Base-by-base conservation (phyloP, 1,140 invertebrate species). In the Manduca sexta region DNA sequence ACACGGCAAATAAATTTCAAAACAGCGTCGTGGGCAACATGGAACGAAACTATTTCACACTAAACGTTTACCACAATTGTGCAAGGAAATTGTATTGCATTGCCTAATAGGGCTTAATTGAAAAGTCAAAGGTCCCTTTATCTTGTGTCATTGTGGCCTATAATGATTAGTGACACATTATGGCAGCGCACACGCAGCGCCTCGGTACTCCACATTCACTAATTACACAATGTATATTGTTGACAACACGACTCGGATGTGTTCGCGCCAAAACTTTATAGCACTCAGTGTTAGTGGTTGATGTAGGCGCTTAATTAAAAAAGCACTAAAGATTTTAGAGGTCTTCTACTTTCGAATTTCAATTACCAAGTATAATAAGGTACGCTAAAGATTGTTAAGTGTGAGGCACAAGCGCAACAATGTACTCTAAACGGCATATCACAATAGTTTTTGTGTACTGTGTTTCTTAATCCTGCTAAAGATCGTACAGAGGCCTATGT, bases 51-150 rank as follows among this genome's bases (percentile, higher is more conserved):
- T 49, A 49, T 49, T 49, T 54, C 46, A 54, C 46, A 54, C 34
- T 35, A 26, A 51, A 12, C 41, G 30, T 45, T 53, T 58, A 49
- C 45, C 37, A 42, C 46, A 34, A 46, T 60, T 60, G 52, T 52
- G 52, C 46, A 60, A 60, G 39, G 33, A 46, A 56, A 55, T 45
- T 52, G 41, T 60, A 55, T 51, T 51, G 45, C 49, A 41, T 60
- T 52, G 48, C 58, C 41, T 59, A 56, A 63, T 63, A 59, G 48
- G 49, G 53, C 52, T 53, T 63, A 63, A 63, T 63, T 63, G 56
- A 59, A 56, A 59, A 63, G 56, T 56, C 56, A 56, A 49, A 63
- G 52, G 56, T 48, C 50, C 44, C 49, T 49, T 26, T 62, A 58
- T 60, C 49, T 49, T 42, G 37, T 39, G 26, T 45, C 48, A 52